Percentiles rank a stretch among this genome's conserved stretches.
Evolutionary conservation across 2,113 vertebrate species (phyloP).

Genomic region (Marmota monax): DNA sequence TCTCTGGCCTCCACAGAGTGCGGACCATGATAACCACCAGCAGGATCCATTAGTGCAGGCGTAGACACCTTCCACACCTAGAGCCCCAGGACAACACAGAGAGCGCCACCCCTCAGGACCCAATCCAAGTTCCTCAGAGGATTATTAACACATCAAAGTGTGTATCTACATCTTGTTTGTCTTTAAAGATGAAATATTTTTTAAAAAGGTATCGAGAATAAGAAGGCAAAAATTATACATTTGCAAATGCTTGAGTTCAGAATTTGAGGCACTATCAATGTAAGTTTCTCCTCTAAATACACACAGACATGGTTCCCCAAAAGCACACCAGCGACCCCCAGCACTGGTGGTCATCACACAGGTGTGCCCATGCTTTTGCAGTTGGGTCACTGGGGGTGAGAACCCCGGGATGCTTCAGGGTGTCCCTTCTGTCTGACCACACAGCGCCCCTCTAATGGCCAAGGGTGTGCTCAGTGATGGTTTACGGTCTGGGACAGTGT

Average conservation of each 20-base stretch:
- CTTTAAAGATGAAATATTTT: background rate
- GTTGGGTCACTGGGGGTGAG: accelerated
- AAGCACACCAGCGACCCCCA: background rate
- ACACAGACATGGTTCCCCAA: background rate
- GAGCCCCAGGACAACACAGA: background rate
- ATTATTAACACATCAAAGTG: background rate
- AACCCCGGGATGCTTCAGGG: accelerated
- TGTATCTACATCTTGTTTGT: background rate
- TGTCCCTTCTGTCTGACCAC: too few species aligned
- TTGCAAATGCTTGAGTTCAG: background rate
- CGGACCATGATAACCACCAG: background rate
- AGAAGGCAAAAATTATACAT: background rate
- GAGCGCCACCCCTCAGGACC: too few species aligned
- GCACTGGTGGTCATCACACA: accelerated
- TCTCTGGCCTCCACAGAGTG: background rate
- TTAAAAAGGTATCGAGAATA: background rate
- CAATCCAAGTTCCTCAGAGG: background rate
- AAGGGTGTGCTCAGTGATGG: accelerated
- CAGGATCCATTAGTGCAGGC: background rate
- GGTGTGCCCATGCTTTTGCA: too few species aligned
- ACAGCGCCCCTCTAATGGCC: accelerated
- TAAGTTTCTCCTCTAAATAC: background rate
- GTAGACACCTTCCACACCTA: accelerated
- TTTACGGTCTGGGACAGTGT: background rate
- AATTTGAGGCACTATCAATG: too few species aligned